A percentile compares a stretch with the other conserved stretches of the same genome.
Evolutionary conservation across 2,888 invertebrate species (phyloP).

Genomic region (Congeria kusceri): DNA sequence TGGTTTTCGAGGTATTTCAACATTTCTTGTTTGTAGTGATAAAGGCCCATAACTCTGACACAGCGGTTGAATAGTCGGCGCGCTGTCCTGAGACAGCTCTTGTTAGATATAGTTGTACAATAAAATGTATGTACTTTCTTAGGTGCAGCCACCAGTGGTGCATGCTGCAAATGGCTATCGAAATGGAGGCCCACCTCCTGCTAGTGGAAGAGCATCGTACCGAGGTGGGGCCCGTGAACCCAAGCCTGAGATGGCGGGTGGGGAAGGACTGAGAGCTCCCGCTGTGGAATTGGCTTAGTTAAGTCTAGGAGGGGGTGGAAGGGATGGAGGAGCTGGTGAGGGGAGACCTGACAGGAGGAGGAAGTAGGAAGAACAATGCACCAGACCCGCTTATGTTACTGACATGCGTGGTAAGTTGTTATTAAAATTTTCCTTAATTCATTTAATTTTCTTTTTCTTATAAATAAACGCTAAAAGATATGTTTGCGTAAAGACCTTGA

Average conservation of each 20-base stretch:
- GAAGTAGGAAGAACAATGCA: slow-evolving; percentile 55
- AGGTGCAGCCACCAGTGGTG: slow-evolving; percentile 53
- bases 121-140: too few species aligned
- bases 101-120: too few species aligned
- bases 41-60: too few species aligned
- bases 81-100: too few species aligned
- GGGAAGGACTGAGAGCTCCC: slow-evolving; percentile 61
- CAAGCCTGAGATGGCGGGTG: slow-evolving; percentile 71
- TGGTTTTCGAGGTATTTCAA: too few species aligned
- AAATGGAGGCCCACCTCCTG: slow-evolving; percentile 68
- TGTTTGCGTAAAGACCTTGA: too few species aligned
- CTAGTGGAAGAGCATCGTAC: slow-evolving; percentile 78
- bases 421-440: too few species aligned
- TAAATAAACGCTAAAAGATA: too few species aligned
- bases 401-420: slow-evolving; percentile 62
- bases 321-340: slow-evolving; percentile 39
- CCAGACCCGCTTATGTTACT: slow-evolving; percentile 68
- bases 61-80: too few species aligned
- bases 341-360: slow-evolving; percentile 43
- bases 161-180: slow-evolving; percentile 61
- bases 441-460: too few species aligned
- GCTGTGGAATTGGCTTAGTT: slow-evolving; percentile 67
- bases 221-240: slow-evolving; percentile 77
- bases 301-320: slow-evolving; percentile 54
- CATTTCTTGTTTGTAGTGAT: too few species aligned